Evolutionary conservation across 2,113 vertebrate genomes (phyloP), one percentile per base, ranked within the genome.

Genomic region (Rousettus leschenaultii): DNA sequence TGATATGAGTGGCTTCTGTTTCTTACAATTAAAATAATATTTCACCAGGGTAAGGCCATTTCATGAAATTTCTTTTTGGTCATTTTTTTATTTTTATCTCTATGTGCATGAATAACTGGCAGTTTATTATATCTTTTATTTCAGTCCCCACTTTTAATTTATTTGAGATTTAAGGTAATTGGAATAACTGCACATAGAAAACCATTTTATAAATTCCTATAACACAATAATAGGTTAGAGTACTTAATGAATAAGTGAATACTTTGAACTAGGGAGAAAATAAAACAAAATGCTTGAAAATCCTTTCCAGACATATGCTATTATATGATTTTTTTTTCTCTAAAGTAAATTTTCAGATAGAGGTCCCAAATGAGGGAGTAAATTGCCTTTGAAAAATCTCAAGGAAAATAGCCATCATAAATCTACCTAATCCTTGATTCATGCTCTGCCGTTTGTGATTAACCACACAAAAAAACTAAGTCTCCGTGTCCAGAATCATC

Each of bases 271-370:
- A 38, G 24, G 48, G n/a, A 68, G 40, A 40, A 71, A 83, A 53
- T 86, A 68, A 95, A 96, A n/a, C n/a, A 79, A 66, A 90, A 51
- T 7, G 33, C 30, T 87, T 86, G 65, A 75, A 35, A 86, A 87
- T 57, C 28, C 12, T 96, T 95, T 48, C 18, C 35, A 94, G 75
- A 90, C 14, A 71, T 28, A 75, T 26, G 14, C 4, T 73, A 51
- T 66, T 48, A 57, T 65, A 19, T 77, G 19, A 61, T 19, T 14
- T 24, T 43, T 84, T 55, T n/a, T 9, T 57, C 28, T 15, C 14
- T 63, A 14, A 66, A 28, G 21, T 53, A 94, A 86, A 82, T 35
- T 59, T 66, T 83, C 19, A 83, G 33, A 59, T 38, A 77, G 7
- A 92, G 26, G 30, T 15, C 3, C 9, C 38, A 71, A 79, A 40